A percentile compares a stretch with the other conserved stretches of the same genome.
Conservation (phyloP, 2,797 vertebrate species). For the Liparis tanakae region DNA sequence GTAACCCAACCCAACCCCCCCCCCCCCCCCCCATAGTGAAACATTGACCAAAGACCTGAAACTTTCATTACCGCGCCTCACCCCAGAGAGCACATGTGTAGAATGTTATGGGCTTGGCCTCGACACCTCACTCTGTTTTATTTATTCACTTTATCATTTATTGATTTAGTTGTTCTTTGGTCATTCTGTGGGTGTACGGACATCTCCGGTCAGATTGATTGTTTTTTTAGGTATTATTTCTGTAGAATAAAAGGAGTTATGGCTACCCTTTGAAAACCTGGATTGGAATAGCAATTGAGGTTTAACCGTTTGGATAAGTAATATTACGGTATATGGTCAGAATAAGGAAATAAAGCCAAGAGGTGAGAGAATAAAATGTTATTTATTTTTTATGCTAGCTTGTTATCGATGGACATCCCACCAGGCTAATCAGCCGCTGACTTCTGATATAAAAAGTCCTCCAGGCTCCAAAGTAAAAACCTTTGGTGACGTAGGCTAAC, state of each 20-base stretch:
- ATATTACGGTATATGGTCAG: conserved; percentile 6
- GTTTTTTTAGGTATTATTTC: conserved; percentile 7
- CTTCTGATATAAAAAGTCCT: conserved; percentile 15
- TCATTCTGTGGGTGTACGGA: conserved; percentile 23
- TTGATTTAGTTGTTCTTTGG: conserved; percentile 44
- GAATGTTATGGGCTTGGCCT: conserved; percentile 22
- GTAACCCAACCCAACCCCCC: conserved; percentile 14
- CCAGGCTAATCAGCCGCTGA: conserved; percentile 25
- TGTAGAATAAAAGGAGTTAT: not conserved
- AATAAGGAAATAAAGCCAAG: conserved; percentile 21
- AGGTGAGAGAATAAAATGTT: conserved; percentile 24
- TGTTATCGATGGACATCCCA: not conserved
- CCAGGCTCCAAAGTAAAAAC: not conserved
- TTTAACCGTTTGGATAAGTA: conserved; percentile 43
- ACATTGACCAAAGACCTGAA: conserved; percentile 36
- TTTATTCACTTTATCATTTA: conserved; percentile 58
- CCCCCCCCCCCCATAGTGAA: conserved; percentile 17
- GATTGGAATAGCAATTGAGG: conserved; percentile 18
- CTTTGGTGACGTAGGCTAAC: not conserved
- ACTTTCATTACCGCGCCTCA: conserved; percentile 47
- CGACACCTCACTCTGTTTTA: conserved; percentile 24
- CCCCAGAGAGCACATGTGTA: conserved; percentile 28
- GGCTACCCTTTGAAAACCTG: not conserved
- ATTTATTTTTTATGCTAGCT: conserved; percentile 12
- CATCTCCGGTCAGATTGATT: conserved; percentile 20